phyloP scores from a whole-genome alignment of 2,888 invertebrate genomes.

The Chorisops tibialis region DNA sequence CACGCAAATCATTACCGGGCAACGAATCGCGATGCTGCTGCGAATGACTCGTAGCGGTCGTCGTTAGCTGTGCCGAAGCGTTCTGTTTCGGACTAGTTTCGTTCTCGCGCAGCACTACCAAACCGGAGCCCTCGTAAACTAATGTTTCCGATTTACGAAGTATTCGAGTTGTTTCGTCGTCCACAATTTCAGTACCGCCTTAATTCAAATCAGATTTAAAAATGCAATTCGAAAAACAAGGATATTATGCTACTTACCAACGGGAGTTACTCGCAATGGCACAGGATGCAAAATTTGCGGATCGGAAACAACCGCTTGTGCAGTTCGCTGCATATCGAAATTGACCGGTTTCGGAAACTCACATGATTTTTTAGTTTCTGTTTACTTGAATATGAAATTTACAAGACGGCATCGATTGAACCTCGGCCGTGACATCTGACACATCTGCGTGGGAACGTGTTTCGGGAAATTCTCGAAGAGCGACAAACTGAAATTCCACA shows the following conservation, averaged over 20 bases:
- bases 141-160: conserved; percentile 39
- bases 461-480: no score
- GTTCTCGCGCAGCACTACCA: conserved; percentile 45
- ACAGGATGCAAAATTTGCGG: conserved; percentile 93
- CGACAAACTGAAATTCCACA: no score
- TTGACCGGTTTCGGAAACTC: conserved; percentile 92
- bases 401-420: no score
- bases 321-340: conserved; percentile 88
- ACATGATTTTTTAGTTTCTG: no score
- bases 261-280: conserved; percentile 83
- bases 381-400: no score
- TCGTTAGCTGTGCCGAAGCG: conserved; percentile 41
- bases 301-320: conserved; percentile 77
- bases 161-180: conserved; percentile 36
- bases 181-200: conserved; percentile 37
- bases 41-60: conserved; percentile 8
- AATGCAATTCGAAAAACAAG: background rate
- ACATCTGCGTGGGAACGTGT: no score
- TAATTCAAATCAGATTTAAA: background rate
- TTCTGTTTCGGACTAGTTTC: conserved; percentile 58
- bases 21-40: conserved; percentile 46
- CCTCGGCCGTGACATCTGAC: no score
- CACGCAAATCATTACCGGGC: conserved; percentile 48
- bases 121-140: conserved; percentile 35
- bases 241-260: conserved; percentile 40